Evolutionary conservation across 2,797 vertebrate species (phyloP).

Genomic region (Hemitrygon akajei): DNA sequence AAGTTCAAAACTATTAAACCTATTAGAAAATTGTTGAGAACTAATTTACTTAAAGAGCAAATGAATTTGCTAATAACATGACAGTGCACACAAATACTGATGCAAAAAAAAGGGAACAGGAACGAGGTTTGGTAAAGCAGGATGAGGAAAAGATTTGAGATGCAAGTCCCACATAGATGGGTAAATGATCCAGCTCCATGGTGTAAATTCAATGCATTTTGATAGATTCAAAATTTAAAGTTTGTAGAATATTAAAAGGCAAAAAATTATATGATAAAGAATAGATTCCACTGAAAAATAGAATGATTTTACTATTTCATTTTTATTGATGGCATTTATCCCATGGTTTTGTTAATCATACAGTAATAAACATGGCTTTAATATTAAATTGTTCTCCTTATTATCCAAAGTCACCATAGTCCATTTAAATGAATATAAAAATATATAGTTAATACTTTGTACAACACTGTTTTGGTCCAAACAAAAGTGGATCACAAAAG

Average conservation of each 20-base stretch:
- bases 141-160: background rate
- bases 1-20: background rate
- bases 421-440: slow-evolving; percentile 99
- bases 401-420: slow-evolving; percentile 99
- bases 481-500: slow-evolving; percentile 99
- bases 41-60: background rate
- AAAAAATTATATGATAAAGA: background rate
- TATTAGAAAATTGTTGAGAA: background rate
- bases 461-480: slow-evolving; percentile 99
- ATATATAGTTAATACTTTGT: slow-evolving; percentile 99
- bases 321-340: slow-evolving; percentile 99
- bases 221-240: background rate
- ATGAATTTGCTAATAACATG: background rate
- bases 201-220: background rate
- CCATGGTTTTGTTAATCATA: slow-evolving; percentile 98
- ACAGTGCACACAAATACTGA: background rate
- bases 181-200: background rate
- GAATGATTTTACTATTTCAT: slow-evolving; percentile 42
- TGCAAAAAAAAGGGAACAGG: background rate
- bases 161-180: background rate
- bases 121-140: background rate
- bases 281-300: background rate
- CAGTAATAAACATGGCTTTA: slow-evolving; percentile 99
- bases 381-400: slow-evolving; percentile 99
- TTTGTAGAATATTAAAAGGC: background rate